Evolutionary conservation across 2,113 vertebrate species (phyloP).

Genomic region (Dryoscopus gambensis): DNA sequence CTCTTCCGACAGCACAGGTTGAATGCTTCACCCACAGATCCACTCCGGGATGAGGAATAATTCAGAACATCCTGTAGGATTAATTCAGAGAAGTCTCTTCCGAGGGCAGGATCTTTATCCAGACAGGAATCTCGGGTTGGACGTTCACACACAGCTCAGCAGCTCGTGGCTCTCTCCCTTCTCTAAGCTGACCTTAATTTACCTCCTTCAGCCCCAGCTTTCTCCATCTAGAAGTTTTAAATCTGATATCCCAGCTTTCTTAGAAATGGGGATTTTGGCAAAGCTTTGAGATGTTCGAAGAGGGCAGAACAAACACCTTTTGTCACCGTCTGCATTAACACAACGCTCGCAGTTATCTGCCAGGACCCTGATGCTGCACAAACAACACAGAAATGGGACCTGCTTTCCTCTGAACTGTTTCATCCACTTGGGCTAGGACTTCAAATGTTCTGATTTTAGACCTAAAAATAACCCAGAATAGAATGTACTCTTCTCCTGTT

Average conservation of each 20-base stretch:
- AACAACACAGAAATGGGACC: not conserved
- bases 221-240: not conserved
- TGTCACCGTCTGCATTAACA: not conserved
- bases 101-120: not conserved
- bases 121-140: not conserved
- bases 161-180: not conserved
- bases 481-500: conserved; percentile 37
- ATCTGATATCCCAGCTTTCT: not conserved
- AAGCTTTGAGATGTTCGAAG: not conserved
- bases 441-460: conserved; percentile 2
- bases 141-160: not conserved
- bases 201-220: not conserved
- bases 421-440: not conserved
- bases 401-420: not conserved
- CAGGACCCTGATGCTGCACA: not conserved
- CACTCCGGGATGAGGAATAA: not conserved
- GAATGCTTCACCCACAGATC: not conserved
- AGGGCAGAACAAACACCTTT: not conserved
- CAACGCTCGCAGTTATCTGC: not conserved
- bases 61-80: not conserved
- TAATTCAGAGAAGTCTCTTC: not conserved
- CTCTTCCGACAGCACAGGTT: not conserved
- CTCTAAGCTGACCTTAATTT: not conserved
- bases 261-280: not conserved
- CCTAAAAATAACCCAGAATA: conserved; percentile 63